phyloP scores from a whole-genome alignment of 2,888 invertebrate genomes.

The Cantharis flavilabris region DNA sequence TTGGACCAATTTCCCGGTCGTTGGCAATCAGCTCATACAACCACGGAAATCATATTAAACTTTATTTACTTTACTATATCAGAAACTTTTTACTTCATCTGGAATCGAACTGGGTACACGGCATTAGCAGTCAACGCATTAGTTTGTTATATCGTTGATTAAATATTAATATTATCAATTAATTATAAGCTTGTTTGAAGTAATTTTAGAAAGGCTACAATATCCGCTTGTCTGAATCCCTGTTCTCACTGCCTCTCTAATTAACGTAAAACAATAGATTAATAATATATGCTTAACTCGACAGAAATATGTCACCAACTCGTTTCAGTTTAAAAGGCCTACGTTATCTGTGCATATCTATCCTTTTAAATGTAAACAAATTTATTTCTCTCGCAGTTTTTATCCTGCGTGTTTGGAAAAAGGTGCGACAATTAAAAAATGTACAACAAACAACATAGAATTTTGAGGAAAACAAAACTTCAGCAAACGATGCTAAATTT shows the following conservation, averaged over 20 bases:
- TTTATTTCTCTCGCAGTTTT: not conserved
- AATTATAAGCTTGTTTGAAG: not conserved
- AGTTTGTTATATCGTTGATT: not conserved
- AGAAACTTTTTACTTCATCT: no score
- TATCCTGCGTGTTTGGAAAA: not conserved
- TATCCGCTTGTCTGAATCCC: not conserved
- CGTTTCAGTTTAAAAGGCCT: not conserved
- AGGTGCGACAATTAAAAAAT: not conserved
- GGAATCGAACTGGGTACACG: no score
- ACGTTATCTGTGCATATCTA: not conserved
- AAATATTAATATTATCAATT: not conserved
- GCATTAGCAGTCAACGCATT: not conserved
- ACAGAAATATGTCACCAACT: not conserved
- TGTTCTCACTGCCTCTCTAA: not conserved
- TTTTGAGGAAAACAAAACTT: not conserved
- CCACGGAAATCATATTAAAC: no score
- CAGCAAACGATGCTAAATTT: not conserved
- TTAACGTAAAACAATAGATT: not conserved
- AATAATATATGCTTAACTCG: not conserved
- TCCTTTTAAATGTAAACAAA: not conserved
- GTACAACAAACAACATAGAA: not conserved
- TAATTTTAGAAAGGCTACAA: not conserved
- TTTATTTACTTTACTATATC: no score
- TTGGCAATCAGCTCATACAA: no score
- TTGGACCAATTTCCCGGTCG: no score